Evolutionary conservation across 1,140 invertebrate genomes (phyloP).

Genomic region (Parasteatoda tepidariorum): DNA sequence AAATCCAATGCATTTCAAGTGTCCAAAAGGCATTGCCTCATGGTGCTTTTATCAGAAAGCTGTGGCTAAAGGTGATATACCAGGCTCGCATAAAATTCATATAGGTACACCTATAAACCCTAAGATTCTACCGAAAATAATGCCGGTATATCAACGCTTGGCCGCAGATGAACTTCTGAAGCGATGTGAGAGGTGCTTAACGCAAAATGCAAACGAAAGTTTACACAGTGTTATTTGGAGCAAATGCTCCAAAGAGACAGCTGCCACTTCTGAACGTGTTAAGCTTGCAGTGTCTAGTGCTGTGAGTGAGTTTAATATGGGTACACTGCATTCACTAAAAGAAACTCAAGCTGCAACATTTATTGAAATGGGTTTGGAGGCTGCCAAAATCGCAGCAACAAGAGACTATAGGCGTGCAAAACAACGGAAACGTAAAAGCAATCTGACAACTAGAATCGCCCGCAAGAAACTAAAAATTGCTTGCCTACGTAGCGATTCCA

Average conservation of each 20-base stretch:
- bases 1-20: not conserved
- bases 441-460: no score
- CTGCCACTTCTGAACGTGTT: no score
- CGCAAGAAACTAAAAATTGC: no score
- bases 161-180: not conserved
- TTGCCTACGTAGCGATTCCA: no score
- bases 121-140: not conserved
- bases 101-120: not conserved
- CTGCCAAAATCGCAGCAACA: no score
- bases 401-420: no score
- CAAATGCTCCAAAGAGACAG: not conserved
- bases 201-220: constrained; percentile 18
- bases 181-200: not conserved
- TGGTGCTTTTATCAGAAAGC: constrained; percentile 11
- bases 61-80: not conserved
- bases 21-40: not conserved
- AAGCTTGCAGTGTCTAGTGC: no score
- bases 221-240: not conserved
- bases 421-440: no score
- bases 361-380: no score
- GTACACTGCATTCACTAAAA: no score
- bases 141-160: not conserved
- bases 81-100: not conserved
- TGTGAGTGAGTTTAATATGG: no score
- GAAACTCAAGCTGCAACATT: no score